Base-by-base conservation (phyloP, 2,113 vertebrate genomes). In the Zosterops pallidus region DNA sequence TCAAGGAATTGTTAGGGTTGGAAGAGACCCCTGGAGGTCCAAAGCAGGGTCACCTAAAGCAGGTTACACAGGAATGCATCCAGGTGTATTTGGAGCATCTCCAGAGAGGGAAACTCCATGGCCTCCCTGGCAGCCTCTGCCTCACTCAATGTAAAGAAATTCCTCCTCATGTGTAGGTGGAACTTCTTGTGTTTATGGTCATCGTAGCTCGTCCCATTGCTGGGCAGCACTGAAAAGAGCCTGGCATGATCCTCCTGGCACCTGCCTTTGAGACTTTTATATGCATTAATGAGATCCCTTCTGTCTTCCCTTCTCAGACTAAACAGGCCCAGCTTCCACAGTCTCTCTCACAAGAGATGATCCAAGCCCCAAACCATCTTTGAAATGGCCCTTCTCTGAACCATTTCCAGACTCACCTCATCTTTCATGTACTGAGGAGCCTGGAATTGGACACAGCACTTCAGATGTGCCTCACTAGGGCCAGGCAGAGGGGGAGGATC, bases 131-230 rank as follows among this genome's bases (percentile, higher is more conserved):
- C 16, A 53, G 7, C 19, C 23, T 59, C 23, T 75, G 53, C 52
- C 46, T n/a, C 10, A 6, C 33, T 17, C 39, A 21, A 0, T 29
- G 19, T 28, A 39, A 57, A 69, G 46, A 69, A 37, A 7, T 33
- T 89, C 21, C 16, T 89, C 33, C 16, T 39, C 9, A 9, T 17
- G 19, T n/a, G 15, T 26, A n/a, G 9, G 15, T 21, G 13, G 24
- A 60, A 29, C 6, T 52, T 59, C 16, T 25, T 21, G 37, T 39
- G 24, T n/a, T 75, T 24, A 5, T 17, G 23, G 33, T 8, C 37
- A 16, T 19, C 6, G 0, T 7, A 59, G 9, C 12, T 16, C 0
- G 0, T 9, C 15, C 33, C n/a, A 19, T 20, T 2, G 2, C 23
- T 52, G 44, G 19, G 12, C 52, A 52, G 23, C 18, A n/a, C 19